phyloP scores from a whole-genome alignment of 2,113 vertebrate species.

The Furnarius figulus region DNA sequence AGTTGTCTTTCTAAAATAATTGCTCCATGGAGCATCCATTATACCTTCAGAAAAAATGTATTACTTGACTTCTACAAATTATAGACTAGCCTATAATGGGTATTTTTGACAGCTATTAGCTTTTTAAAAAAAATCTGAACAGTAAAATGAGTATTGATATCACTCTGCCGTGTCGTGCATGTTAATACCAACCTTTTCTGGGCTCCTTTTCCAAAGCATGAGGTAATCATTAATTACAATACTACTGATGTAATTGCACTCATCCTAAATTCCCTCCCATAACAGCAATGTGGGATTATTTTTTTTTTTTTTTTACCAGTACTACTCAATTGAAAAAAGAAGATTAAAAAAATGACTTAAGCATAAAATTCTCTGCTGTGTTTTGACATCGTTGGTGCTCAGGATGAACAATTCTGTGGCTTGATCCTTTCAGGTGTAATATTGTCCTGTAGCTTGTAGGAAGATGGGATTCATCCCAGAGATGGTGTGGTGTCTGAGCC shows the following conservation, averaged over 20 bases:
- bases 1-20: slow-evolving; percentile 89
- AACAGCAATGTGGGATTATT: slow-evolving; percentile 6
- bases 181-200: slow-evolving; percentile 76
- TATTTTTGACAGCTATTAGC: slow-evolving; percentile 87
- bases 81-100: slow-evolving; percentile 86
- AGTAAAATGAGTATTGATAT: slow-evolving; percentile 85
- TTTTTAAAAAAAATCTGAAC: slow-evolving; percentile 75
- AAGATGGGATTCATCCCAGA: rapidly evolving
- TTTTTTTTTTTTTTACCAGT: neutral
- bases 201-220: slow-evolving; percentile 67
- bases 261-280: slow-evolving; percentile 33
- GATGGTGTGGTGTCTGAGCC: neutral
- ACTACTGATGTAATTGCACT: slow-evolving; percentile 73
- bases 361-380: neutral
- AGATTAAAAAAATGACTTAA: neutral
- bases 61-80: slow-evolving; percentile 88
- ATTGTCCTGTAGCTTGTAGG: neutral
- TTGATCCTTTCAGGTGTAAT: rapidly evolving
- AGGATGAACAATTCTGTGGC: neutral
- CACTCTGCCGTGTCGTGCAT: slow-evolving; percentile 75
- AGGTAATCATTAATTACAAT: slow-evolving; percentile 79
- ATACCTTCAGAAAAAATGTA: slow-evolving; percentile 86
- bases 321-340: neutral
- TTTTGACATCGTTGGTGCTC: neutral
- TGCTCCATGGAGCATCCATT: slow-evolving; percentile 85